Evolutionary conservation across 1,140 invertebrate species (phyloP).

Genomic region (Drosophila paulistorum): DNA sequence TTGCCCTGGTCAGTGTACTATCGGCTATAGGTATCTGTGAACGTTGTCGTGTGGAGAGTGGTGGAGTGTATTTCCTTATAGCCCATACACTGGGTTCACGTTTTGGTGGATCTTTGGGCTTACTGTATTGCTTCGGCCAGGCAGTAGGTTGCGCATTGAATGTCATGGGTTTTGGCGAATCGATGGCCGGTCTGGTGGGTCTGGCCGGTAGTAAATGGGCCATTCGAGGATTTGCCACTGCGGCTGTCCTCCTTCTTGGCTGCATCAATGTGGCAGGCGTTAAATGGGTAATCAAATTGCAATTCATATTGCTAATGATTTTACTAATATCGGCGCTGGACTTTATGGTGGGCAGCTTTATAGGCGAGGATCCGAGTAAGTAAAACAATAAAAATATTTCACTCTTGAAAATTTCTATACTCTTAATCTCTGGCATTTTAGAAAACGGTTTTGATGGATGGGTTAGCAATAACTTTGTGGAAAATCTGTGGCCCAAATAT

Average conservation of each 20-base stretch:
- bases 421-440: slow-evolving; percentile 74
- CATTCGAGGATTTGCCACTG: slow-evolving; percentile 91
- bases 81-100: slow-evolving; percentile 96
- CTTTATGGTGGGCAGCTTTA: slow-evolving; percentile 94
- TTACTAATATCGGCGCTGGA: slow-evolving; percentile 93
- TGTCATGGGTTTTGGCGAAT: slow-evolving; percentile 97
- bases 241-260: slow-evolving; percentile 91
- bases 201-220: slow-evolving; percentile 89
- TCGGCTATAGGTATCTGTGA: slow-evolving; percentile 98
- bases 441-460: slow-evolving; percentile 94
- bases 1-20: slow-evolving; percentile 94
- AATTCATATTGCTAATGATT: slow-evolving; percentile 92
- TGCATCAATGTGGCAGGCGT: slow-evolving; percentile 95
- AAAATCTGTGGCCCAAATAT: slow-evolving; percentile 93
- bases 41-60: slow-evolving; percentile 95
- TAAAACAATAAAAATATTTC: slow-evolving; percentile 6
- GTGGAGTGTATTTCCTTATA: slow-evolving; percentile 97
- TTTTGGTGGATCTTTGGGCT: slow-evolving; percentile 94
- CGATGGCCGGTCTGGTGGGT: slow-evolving; percentile 93
- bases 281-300: slow-evolving; percentile 96
- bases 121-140: slow-evolving; percentile 98
- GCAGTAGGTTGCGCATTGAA: slow-evolving; percentile 97
- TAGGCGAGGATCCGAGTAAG: slow-evolving; percentile 87
- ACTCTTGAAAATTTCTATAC: background rate
- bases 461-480: slow-evolving; percentile 89